Evolutionary conservation across 2,113 vertebrate species (phyloP), one percentile per base, ranked within the genome.

Genomic region (Lycaon pictus): DNA sequence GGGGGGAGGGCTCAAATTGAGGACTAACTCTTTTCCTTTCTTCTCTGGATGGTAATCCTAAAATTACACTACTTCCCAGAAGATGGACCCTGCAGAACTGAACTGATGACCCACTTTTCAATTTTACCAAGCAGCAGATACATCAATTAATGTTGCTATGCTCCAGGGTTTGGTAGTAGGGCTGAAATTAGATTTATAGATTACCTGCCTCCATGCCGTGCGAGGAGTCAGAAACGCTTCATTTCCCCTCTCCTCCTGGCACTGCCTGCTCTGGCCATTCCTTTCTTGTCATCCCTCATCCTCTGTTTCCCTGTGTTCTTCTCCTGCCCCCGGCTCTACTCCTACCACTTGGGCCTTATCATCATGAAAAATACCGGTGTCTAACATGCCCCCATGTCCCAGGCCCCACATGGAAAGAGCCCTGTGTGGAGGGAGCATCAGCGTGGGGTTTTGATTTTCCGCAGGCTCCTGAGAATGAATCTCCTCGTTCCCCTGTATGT

Each of bases 101-200:
- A 97, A 98, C 97, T 88, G 95, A 97, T 98, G 98, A 98, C 98
- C 98, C 98, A 98, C 97, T 98, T 98, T 98, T 98, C 86, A 80
- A 97, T 98, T 98, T 98, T 98, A 97, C 92, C 96, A 97, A 97
- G 98, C 93, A 97, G 97, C 96, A 97, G 96, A 98, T 98, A 98
- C 90, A 97, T 98, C 98, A 98, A 98, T 98, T 98, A 98, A 97
- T 96, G 96, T 88, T 98, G 97, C 97, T 97, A 94, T 97, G 97
- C 98, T 98, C 95, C 96, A 95, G 97, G 98, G 97, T 98, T 97
- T 65, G 95, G 97, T 87, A 97, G 96, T 74, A 85, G 98, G 97
- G 74, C 97, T 98, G 98, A 98, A 98, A 98, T 98, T 98, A 98
- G 98, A 97, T 97, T 98, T 98, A 98, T 98, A 98, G 98, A 98